Evolutionary conservation across 2,797 vertebrate genomes (phyloP), one percentile per base, ranked within the genome.

Genomic region (Meriones psammophilus): DNA sequence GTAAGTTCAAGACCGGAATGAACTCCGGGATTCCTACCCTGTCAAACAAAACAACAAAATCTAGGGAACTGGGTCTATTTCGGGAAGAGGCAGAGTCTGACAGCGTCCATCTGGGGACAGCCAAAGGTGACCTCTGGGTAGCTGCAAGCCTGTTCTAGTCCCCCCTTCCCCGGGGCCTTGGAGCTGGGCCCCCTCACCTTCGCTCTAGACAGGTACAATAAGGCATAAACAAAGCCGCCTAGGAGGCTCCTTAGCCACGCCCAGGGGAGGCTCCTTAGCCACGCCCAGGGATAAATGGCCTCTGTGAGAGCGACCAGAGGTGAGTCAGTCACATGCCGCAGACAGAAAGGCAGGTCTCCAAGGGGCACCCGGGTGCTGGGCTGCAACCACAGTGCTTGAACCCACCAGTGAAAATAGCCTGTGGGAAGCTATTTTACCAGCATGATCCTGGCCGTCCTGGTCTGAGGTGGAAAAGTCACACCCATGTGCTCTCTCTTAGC

Each of bases 211-310:
- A 1, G 0, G 56, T 50, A 26, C 83, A 13, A 58, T 26, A 30
- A 77, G 54, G 56, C 60, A 28, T 77, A 79, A 85, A 80, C 84
- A 95, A 69, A 89, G 58, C 68, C 74, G 81, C 46, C 33, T 78
- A 81, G 12, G 89, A 92, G 74, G 89, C 46, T 80, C 62, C 60
- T 76, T 84, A 88, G 77, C 89, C 88, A 74, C 39, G 39, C 39
- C 39, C 39, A 39, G 39, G 3, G 10, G 89, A 92, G 74, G 89
- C 46, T 80, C 62, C 60, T 76, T 84, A 88, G 77, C 89, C 88
- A 74, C 77, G 68, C 80, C 92, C 93, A 76, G 64, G 74, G 89
- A 93, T 84, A 89, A 92, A 86, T 1, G 14, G 24, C 64, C 13
- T 90, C 73, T 64, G 91, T 93, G 28, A 90, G 88, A 92, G 60